These are phyloP conservation scores for Periophthalmus magnuspinnatus DNA, from an alignment of 2,797 vertebrate species.

Conservation along the genomic window DNA sequence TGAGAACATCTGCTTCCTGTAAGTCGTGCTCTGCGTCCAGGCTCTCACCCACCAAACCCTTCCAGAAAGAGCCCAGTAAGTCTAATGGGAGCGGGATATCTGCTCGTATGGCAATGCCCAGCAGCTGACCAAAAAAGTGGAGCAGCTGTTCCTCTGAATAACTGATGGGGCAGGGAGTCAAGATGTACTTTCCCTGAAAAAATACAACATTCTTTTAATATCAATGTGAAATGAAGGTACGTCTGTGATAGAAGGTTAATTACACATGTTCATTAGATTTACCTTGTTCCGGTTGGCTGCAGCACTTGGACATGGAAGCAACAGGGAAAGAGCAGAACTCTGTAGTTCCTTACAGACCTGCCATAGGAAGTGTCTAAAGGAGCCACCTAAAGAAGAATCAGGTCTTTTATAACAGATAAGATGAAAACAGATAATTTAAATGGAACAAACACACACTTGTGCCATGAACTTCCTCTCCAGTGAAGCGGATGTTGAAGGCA, in stretches of 20 bases:
- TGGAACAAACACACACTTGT: conserved; percentile 82
- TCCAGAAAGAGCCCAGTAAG: conserved; percentile 95
- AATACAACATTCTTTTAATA: conserved; percentile 11
- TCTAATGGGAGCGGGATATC: conserved; percentile 96
- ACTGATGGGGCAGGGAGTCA: conserved; percentile 92
- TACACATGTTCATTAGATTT: not conserved
- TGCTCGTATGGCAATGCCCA: conserved; percentile 93
- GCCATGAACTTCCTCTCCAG: conserved; percentile 96
- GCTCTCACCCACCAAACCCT: conserved; percentile 88
- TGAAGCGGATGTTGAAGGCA: conserved; percentile 98
- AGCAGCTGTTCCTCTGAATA: conserved; percentile 95
- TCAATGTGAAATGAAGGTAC: not conserved
- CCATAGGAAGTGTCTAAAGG: conserved; percentile 98
- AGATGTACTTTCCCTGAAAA: conserved; percentile 90
- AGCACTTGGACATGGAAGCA: conserved; percentile 92
- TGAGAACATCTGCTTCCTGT: conserved; percentile 93
- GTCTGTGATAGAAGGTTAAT: not conserved
- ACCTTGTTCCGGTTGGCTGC: conserved; percentile 98
- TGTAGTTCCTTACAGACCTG: conserved; percentile 98
- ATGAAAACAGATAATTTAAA: conserved; percentile 3
- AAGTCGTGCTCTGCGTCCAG: conserved; percentile 89
- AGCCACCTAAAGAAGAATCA: conserved; percentile 80
- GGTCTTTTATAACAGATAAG: not conserved
- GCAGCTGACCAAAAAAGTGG: conserved; percentile 94
- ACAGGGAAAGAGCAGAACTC: conserved; percentile 91